Evolutionary conservation across 2,888 invertebrate species (phyloP), one percentile per base, ranked within the genome.

Genomic region (Laspeyria flexula): DNA sequence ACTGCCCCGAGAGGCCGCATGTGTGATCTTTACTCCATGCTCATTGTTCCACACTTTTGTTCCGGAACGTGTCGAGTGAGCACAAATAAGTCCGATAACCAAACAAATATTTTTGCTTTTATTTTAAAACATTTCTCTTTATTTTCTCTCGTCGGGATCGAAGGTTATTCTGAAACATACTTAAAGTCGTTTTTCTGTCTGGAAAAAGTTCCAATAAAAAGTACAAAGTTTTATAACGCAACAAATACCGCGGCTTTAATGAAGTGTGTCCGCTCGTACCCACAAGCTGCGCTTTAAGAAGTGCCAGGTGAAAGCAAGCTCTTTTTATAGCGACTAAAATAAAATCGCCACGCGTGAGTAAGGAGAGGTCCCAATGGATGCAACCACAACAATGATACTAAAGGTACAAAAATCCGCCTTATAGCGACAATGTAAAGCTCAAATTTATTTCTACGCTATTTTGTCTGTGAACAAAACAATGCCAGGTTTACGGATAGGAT

Each of bases 61-160:
- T 77, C 77, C 64, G 69, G 77, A 82, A 88, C 84, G 84, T 87
- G 85, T 81, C 75, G 74, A 72, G 83, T 83, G 79, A 88, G 86
- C 88, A 79, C 73, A 83, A 83, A 70, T 75, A 71, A 76, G 73
- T 66, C 70, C 65, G 67, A 71, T 73, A 69, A 61, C 55, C 48
- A 66, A 69, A 62, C 67, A 65, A 66, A 63, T 56, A 56, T 58
- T 50, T 59, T 55, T 37, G 18, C 35, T 65, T 65, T 59, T 45
- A 53, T 65, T 60, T 48, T 40, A 54, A 65, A 58, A 48, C 41
- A 41, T 41, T 59, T 39, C 16, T 48, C 49, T 62, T 60, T 45
- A 58, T 59, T 59, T 57, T 43, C 40, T 46, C 37, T 54, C 16
- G 9, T 50, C 10, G 13, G 29, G 12, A 30, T 62, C 43, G 43